A percentile compares a stretch with the other conserved stretches of the same genome.
Conservation (phyloP, 2,888 invertebrate species). For the Drosophila picticornis region DNA sequence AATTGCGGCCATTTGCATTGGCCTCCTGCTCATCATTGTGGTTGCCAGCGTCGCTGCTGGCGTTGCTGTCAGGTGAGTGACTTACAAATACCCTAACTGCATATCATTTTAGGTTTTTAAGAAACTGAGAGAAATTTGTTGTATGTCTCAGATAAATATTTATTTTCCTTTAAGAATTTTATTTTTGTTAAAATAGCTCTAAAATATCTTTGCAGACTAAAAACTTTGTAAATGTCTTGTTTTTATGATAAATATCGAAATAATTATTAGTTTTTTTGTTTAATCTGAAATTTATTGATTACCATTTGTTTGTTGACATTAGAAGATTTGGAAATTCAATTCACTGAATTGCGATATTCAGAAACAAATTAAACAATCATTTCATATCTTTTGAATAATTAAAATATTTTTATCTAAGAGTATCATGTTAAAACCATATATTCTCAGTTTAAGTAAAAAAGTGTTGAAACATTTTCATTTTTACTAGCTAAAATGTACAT, state of each 20-base stretch:
- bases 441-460: not conserved
- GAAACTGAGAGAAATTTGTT: not conserved
- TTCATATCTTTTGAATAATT: not conserved
- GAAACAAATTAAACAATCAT: not conserved
- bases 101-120: not conserved
- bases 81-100: not conserved
- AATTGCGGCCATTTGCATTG: constrained; percentile 82
- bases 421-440: not conserved
- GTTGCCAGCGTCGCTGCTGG: constrained; percentile 84
- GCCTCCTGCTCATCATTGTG: constrained; percentile 80
- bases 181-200: not conserved
- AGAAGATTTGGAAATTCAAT: not conserved
- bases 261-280: not conserved
- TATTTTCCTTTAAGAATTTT: not conserved
- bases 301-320: not conserved
- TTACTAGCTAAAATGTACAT: too few species aligned
- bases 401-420: not conserved
- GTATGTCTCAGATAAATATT: not conserved
- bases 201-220: not conserved
- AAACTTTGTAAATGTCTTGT: not conserved
- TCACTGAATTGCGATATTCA: not conserved
- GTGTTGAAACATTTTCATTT: not conserved
- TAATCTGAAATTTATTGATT: not conserved
- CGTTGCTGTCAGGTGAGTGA: constrained; percentile 83
- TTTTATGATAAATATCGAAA: not conserved